Evolutionary conservation across 2,797 vertebrate species (phyloP).

Genomic region (Zalophus californianus): DNA sequence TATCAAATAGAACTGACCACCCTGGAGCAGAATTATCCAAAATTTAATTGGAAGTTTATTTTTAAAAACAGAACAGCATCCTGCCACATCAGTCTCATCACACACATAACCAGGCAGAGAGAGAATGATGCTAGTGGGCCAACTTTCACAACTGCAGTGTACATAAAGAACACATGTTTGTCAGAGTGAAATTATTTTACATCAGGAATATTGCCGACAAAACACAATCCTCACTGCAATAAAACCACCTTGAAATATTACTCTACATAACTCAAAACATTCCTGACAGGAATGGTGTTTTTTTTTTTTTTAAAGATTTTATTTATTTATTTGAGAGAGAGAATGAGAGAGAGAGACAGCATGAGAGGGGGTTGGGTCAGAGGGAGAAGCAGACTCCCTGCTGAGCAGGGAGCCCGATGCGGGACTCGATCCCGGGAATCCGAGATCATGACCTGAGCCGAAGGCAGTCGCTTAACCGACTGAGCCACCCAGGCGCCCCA

Average conservation of each 20-base stretch:
- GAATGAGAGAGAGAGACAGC: too few relatives aligned
- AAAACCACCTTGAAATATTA: not conserved
- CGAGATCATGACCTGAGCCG: too few relatives aligned
- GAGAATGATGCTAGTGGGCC: not conserved
- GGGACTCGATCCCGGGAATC: too few relatives aligned
- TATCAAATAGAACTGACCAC: slow-evolving; percentile 8
- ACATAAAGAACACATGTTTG: not conserved
- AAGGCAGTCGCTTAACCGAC: too few relatives aligned
- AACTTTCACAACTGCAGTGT: not conserved
- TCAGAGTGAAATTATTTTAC: not conserved
- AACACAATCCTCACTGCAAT: slow-evolving; percentile 5
- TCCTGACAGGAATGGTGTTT: not conserved
- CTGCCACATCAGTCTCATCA: not conserved
- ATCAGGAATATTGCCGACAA: not conserved
- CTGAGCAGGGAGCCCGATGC: too few relatives aligned
- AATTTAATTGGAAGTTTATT: slow-evolving; percentile 8
- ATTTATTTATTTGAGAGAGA: too few relatives aligned
- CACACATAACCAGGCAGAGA: not conserved
- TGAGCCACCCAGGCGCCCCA: too few relatives aligned
- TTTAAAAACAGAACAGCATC: not conserved
- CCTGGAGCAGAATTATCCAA: not conserved
- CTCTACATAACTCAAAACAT: not conserved
- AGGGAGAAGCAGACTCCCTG: too few relatives aligned
- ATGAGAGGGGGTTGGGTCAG: too few relatives aligned
- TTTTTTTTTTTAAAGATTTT: too few relatives aligned